A percentile compares a stretch with the other conserved stretches of the same genome.
Evolutionary conservation across 2,797 vertebrate species (phyloP).

Genomic region (Synanceia verrucosa): DNA sequence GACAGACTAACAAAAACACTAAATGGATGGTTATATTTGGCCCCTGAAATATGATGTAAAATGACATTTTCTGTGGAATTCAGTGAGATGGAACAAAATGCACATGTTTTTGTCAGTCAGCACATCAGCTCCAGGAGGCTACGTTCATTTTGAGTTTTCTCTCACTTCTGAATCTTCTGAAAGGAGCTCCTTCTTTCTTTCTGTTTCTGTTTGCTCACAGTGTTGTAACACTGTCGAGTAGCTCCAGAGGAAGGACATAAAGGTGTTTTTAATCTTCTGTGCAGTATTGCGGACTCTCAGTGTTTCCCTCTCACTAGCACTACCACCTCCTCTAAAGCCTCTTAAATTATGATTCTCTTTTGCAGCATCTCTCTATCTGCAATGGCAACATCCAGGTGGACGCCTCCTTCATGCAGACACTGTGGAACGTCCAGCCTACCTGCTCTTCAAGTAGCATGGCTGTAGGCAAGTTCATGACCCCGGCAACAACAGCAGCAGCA

Average conservation of each 20-base stretch:
- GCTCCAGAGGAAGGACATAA: conserved; percentile 15
- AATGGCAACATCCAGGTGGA: conserved; percentile 94
- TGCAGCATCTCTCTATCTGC: conserved; percentile 94
- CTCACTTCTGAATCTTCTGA: neutral
- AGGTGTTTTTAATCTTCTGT: conserved; percentile 17
- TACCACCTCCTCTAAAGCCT: conserved; percentile 2
- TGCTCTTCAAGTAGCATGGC: conserved; percentile 92
- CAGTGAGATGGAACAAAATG: neutral
- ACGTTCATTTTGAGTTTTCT: neutral
- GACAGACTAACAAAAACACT: neutral
- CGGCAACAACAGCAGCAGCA: neutral
- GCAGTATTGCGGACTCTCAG: conserved; percentile 12
- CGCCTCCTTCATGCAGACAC: conserved; percentile 98
- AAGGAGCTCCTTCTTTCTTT: too few relatives aligned
- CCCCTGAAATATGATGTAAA: neutral
- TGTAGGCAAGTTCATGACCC: conserved; percentile 85
- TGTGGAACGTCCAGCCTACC: conserved; percentile 98
- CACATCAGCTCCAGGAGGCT: neutral
- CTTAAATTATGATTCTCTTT: conserved; percentile 14
- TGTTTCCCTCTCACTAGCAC: conserved; percentile 7
- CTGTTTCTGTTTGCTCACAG: conserved; percentile 19
- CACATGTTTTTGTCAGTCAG: neutral
- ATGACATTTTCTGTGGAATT: neutral
- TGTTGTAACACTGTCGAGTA: conserved; percentile 19
- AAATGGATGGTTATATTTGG: neutral